Conservation (phyloP, 2,113 vertebrate species). For the Pelusios castaneus region DNA sequence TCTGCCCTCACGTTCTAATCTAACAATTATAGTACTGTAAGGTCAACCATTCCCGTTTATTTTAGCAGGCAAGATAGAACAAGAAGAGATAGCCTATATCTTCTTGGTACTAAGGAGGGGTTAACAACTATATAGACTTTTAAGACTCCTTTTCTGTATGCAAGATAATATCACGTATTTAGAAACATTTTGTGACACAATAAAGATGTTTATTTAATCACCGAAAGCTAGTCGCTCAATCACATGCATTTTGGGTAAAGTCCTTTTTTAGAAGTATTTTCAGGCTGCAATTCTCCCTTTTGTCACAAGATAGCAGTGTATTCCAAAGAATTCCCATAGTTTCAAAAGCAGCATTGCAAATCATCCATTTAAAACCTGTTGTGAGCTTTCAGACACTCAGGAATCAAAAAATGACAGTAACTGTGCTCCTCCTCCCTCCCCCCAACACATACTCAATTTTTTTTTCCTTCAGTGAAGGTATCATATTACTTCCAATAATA, state of each 20-base stretch:
- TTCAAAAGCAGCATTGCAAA: not conserved
- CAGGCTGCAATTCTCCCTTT: not conserved
- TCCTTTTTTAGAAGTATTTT: not conserved
- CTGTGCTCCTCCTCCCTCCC: not conserved
- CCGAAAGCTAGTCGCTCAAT: not conserved
- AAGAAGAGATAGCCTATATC: not conserved
- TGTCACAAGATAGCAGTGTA: slow-evolving; percentile 71
- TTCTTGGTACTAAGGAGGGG: accelerated
- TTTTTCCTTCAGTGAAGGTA: not conserved
- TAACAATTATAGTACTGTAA: not conserved
- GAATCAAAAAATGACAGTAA: not conserved
- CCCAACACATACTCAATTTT: not conserved
- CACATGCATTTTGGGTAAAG: not conserved
- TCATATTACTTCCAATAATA: not conserved
- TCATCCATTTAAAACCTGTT: not conserved
- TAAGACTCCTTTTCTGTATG: not conserved
- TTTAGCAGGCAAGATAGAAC: not conserved
- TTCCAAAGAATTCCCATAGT: slow-evolving; percentile 30
- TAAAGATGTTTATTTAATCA: not conserved
- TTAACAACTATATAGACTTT: not conserved
- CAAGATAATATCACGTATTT: not conserved
- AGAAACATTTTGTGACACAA: not conserved
- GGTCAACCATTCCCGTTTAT: not conserved
- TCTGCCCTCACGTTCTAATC: not conserved
- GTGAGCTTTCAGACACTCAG: not conserved